phyloP scores from a whole-genome alignment of 2,888 invertebrate genomes.

The Lycaena phlaeas region DNA sequence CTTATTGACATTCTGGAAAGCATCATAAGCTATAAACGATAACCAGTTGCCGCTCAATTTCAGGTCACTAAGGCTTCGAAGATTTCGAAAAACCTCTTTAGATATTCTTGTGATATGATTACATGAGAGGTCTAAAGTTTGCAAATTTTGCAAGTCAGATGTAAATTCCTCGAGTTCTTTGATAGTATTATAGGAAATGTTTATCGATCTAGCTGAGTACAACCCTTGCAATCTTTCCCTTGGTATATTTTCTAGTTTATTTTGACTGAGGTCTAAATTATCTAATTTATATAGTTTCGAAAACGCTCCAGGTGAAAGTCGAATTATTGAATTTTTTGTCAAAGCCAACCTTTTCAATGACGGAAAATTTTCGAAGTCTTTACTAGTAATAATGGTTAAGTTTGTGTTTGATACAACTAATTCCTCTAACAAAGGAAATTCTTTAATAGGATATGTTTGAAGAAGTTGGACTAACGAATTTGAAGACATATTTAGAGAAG shows the following conservation, averaged over 20 bases:
- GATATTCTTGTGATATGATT: slow-evolving; percentile 86
- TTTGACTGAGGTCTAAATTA: slow-evolving; percentile 85
- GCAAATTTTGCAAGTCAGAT: slow-evolving; percentile 81
- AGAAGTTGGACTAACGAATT: slow-evolving; percentile 86
- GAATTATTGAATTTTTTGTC: slow-evolving; percentile 80
- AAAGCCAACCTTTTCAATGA: slow-evolving; percentile 82
- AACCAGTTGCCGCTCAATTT: slow-evolving; percentile 88
- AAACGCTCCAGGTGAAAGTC: slow-evolving; percentile 89
- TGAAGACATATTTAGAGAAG: slow-evolving; percentile 85
- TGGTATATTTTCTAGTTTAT: slow-evolving; percentile 86
- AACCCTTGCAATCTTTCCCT: slow-evolving; percentile 88
- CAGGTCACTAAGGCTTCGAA: slow-evolving; percentile 84
- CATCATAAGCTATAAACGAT: slow-evolving; percentile 82
- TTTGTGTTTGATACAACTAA: slow-evolving; percentile 86
- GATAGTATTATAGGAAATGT: slow-evolving; percentile 87
- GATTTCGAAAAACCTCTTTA: slow-evolving; percentile 82
- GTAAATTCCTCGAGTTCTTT: slow-evolving; percentile 88
- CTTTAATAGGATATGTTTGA: slow-evolving; percentile 78
- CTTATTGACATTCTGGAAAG: slow-evolving; percentile 83
- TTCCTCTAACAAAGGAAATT: slow-evolving; percentile 86
- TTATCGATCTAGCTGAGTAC: slow-evolving; percentile 79
- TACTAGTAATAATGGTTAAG: slow-evolving; percentile 85
- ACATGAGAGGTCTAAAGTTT: slow-evolving; percentile 85
- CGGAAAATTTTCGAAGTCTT: slow-evolving; percentile 89
- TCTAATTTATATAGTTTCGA: slow-evolving; percentile 82